Evolutionary conservation across 2,113 vertebrate genomes (phyloP).

Genomic region (Picathartes gymnocephalus): DNA sequence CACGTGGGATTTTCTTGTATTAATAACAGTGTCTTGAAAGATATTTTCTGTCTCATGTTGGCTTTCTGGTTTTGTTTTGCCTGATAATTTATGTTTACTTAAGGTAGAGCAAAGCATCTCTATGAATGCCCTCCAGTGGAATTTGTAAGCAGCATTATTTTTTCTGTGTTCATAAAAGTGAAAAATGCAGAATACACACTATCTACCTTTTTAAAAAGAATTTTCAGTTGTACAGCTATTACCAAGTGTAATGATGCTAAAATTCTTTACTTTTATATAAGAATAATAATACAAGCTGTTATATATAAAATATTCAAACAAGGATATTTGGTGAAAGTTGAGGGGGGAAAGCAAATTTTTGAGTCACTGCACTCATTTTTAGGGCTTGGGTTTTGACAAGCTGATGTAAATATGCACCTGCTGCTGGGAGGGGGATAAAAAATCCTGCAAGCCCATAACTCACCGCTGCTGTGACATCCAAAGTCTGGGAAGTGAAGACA

Average conservation of each 20-base stretch:
- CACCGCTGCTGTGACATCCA: background rate
- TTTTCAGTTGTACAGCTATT: background rate
- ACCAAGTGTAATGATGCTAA: background rate
- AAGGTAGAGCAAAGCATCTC: background rate
- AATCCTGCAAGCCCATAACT: background rate
- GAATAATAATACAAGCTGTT: background rate
- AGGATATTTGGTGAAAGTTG: background rate
- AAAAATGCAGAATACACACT: background rate
- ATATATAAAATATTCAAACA: background rate
- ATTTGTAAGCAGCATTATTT: background rate
- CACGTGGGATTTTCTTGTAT: background rate
- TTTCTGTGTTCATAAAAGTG: background rate
- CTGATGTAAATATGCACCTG: background rate
- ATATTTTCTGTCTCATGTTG: background rate
- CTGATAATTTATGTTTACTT: background rate
- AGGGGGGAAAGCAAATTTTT: background rate
- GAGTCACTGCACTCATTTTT: fast-evolving
- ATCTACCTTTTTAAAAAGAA: background rate
- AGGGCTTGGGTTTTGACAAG: background rate
- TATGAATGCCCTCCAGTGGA: background rate
- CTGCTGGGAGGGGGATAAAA: background rate
- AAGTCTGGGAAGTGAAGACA: background rate
- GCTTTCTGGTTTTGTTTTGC: background rate
- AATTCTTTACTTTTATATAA: background rate
- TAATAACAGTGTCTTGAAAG: background rate